Base-by-base conservation (phyloP, 2,113 vertebrate genomes). In the Ceratotherium simum region DNA sequence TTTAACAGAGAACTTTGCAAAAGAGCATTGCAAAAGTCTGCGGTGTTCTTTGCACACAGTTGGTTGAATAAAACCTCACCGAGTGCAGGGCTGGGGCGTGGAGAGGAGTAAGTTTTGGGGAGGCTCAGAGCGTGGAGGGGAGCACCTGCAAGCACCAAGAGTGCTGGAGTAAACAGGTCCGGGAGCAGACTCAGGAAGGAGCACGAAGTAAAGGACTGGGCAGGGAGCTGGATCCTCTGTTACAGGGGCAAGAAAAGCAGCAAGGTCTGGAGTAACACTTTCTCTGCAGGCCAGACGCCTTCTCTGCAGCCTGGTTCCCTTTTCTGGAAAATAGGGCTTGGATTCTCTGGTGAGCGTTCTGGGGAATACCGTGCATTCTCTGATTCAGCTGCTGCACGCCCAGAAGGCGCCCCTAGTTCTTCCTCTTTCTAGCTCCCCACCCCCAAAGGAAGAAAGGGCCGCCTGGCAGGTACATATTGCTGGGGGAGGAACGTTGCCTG, bases 121-220 rank as follows among this genome's bases (percentile, higher is more conserved):
- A 65, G 36, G n/a, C n/a, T 81, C 29, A 18, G 16, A n/a, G 54
- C 17, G 5, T 56, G 29, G 42, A n/a, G 46, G 13, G 42, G 60
- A 39, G 16, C 21, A 3, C 6, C 0, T 7, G 0, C 18, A 3
- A 1, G 14, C 7, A 3, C 70, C 39, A 6, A 36, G 62, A 31
- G 42, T 25, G 4, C 33, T 2, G 6, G 29, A 20, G 27, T 11
- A 69, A 39, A 25, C 14, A 1, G 4, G 8, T 13, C n/a, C 25
- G 0, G 0, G 33, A 31, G 9, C 20, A 0, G 42, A 29, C 12
- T n/a, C 54, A 23, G 67, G 62, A 51, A 31, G 46, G 60, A 36
- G 12, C 27, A 51, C 25, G 48, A 13, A 10, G 54, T 20, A 51
- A 4, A 36, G 46, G 8, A 7, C 46, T 4, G 33, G 18, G n/a